phyloP scores from a whole-genome alignment of 2,888 invertebrate genomes.

The Chironomus riparius region DNA sequence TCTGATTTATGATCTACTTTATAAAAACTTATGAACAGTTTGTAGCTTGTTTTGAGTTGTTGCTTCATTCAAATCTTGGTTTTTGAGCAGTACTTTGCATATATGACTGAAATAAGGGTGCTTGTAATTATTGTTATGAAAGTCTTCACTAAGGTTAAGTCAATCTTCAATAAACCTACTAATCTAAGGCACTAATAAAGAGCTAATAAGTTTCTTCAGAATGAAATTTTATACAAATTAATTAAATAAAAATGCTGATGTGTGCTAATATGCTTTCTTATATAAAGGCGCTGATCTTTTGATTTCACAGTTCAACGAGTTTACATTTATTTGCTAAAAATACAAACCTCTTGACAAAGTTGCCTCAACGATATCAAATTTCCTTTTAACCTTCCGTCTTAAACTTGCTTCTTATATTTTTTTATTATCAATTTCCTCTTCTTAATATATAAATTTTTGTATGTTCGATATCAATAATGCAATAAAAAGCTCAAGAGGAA shows the following conservation, averaged over 20 bases:
- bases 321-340: constrained; percentile 2
- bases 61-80: background rate
- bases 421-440: too few relatives aligned
- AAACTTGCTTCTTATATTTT: background rate
- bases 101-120: too few relatives aligned
- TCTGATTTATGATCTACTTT: constrained; percentile 17
- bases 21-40: background rate
- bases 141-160: too few relatives aligned
- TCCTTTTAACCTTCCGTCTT: background rate
- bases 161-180: too few relatives aligned
- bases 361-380: background rate
- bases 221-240: too few relatives aligned
- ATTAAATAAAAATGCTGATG: too few relatives aligned
- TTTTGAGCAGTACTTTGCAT: background rate
- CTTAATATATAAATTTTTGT: too few relatives aligned
- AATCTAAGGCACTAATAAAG: too few relatives aligned
- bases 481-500: too few relatives aligned
- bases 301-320: background rate
- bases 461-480: too few relatives aligned
- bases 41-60: background rate
- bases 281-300: background rate
- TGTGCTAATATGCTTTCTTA: background rate
- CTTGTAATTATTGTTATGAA: too few relatives aligned
- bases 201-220: too few relatives aligned
- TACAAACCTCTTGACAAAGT: background rate